These are phyloP conservation scores for Hoplodrina blanda DNA, from an alignment of 2,888 invertebrate genomes.

Conservation along the genomic window DNA sequence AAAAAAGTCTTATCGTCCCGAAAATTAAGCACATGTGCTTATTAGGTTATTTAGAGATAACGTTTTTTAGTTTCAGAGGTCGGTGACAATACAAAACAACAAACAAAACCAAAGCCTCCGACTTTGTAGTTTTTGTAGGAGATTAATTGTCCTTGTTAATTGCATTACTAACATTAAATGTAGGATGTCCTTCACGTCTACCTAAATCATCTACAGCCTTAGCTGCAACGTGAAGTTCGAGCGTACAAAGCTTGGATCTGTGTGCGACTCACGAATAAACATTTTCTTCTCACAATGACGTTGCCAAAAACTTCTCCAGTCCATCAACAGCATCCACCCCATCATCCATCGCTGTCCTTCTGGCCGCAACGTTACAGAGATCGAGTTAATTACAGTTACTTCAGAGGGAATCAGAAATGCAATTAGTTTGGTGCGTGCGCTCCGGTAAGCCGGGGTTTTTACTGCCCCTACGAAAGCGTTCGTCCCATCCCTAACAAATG, in stretches of 20 bases:
- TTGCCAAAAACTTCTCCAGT: constrained; percentile 21
- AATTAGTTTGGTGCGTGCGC: constrained; percentile 83
- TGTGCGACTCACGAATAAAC: background rate
- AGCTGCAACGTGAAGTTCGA: background rate
- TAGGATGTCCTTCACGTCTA: background rate
- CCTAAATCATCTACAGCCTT: background rate
- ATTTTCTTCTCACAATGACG: constrained; percentile 13
- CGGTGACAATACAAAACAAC: too few relatives aligned
- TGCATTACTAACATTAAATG: background rate
- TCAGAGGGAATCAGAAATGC: constrained; percentile 87
- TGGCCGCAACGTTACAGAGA: constrained; percentile 68
- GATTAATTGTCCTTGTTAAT: background rate
- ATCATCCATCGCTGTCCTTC: constrained; percentile 49
- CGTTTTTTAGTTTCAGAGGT: too few relatives aligned
- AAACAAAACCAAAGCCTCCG: too few relatives aligned
- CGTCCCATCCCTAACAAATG: constrained; percentile 65
- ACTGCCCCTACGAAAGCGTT: constrained; percentile 62
- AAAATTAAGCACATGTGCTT: too few relatives aligned
- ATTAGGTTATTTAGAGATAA: too few relatives aligned
- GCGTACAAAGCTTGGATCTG: background rate
- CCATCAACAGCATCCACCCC: constrained; percentile 25
- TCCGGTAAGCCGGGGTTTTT: constrained; percentile 72
- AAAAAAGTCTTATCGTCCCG: too few relatives aligned
- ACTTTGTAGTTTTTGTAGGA: too few relatives aligned
- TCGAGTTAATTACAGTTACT: constrained; percentile 84